A percentile compares a stretch with the other conserved stretches of the same genome.
These are phyloP conservation scores for Palloptera scutellata DNA, from an alignment of 2,888 invertebrate species.

Conservation along the genomic window DNA sequence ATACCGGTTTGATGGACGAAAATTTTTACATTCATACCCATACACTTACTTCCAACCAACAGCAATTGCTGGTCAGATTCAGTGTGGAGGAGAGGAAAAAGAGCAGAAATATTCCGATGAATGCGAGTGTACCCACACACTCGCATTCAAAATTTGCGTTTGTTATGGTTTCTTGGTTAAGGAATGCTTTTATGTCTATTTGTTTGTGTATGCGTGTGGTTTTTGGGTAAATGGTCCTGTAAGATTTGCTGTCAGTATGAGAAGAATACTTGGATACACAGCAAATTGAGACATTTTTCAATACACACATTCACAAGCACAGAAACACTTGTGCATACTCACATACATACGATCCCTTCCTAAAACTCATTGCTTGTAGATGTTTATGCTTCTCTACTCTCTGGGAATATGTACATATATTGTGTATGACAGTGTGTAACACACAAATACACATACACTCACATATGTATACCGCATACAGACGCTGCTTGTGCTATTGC, in stretches of 20 bases:
- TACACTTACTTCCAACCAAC: no score
- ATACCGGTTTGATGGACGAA: no score
- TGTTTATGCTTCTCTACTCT: not conserved
- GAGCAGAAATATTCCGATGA: no score
- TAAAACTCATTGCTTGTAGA: not conserved
- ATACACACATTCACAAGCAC: not conserved
- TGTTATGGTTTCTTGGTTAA: conserved; percentile 22
- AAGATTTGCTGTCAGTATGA: no score
- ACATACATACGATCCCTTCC: not conserved
- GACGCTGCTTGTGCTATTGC: no score
- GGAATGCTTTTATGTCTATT: conserved; percentile 18
- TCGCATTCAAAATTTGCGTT: conserved; percentile 1
- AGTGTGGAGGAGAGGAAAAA: no score
- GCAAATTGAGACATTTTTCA: conserved; percentile 33
- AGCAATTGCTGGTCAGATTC: no score
- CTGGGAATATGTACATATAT: not conserved
- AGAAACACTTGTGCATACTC: conserved; percentile 1
- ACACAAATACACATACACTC: not conserved
- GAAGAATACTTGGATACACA: conserved; percentile 24
- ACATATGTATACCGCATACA: not conserved
- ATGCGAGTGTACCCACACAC: no score
- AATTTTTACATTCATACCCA: no score
- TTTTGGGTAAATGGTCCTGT: no score
- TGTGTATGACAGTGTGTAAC: not conserved
- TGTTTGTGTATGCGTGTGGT: conserved; percentile 16